Evolutionary conservation across 2,888 invertebrate genomes (phyloP).

Genomic region (Andrena haemorrhoa): DNA sequence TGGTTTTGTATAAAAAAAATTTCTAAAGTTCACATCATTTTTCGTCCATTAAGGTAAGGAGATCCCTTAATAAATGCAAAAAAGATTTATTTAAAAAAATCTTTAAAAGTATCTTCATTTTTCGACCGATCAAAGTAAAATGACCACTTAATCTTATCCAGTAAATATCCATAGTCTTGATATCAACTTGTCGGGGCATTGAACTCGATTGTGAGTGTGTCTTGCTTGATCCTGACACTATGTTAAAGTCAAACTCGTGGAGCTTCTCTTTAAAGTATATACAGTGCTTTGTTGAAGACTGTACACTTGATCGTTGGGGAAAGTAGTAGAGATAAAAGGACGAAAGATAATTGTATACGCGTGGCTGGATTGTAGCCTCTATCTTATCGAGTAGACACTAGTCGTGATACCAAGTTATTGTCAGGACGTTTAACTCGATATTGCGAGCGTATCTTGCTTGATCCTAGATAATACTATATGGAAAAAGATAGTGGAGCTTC

Average conservation of each 20-base stretch:
- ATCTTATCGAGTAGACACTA: conserved; percentile 25
- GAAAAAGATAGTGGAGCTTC: background rate
- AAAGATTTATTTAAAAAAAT: too few relatives aligned
- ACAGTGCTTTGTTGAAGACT: too few relatives aligned
- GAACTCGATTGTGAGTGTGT: too few relatives aligned
- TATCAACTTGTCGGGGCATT: too few relatives aligned
- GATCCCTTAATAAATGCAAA: too few relatives aligned
- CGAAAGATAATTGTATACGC: conserved; percentile 22
- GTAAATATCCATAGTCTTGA: background rate
- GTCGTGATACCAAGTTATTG: conserved; percentile 4
- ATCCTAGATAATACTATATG: conserved; percentile 5
- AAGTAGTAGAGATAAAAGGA: background rate
- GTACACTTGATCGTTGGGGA: too few relatives aligned
- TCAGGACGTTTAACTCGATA: conserved; percentile 15
- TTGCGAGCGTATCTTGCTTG: background rate
- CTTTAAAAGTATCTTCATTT: too few relatives aligned
- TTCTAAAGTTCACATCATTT: too few relatives aligned
- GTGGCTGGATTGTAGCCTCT: conserved; percentile 1
- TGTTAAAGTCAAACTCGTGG: background rate
- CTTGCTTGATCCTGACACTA: too few relatives aligned
- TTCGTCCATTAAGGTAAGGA: too few relatives aligned
- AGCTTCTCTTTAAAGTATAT: background rate
- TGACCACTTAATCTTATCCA: background rate
- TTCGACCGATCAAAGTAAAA: too few relatives aligned
- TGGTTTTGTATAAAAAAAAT: too few relatives aligned